A percentile compares a stretch with the other conserved stretches of the same genome.
Conservation (phyloP, 2,113 vertebrate genomes). For the Oostethus manadensis region DNA sequence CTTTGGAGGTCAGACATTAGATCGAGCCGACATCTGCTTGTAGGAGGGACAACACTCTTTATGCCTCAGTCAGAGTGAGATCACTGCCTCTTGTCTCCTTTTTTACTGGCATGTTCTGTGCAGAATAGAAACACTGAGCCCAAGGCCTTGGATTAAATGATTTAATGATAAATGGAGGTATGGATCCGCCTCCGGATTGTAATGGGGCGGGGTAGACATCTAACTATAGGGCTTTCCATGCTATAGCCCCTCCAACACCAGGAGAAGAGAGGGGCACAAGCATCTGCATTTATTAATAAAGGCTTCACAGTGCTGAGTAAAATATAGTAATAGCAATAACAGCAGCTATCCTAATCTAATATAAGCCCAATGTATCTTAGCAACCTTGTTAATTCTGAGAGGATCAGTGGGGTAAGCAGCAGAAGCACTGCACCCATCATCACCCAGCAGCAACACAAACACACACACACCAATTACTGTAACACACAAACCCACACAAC, state of each 20-base stretch:
- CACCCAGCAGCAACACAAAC: too few relatives aligned
- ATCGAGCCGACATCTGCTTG: conserved; percentile 43
- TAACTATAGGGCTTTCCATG: conserved; percentile 41
- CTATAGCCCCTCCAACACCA: conserved; percentile 22
- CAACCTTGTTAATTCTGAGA: conserved; percentile 77
- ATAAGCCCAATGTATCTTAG: conserved; percentile 77
- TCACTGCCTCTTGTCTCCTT: conserved; percentile 35
- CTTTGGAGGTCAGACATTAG: conserved; percentile 44
- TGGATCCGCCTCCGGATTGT: conserved; percentile 63
- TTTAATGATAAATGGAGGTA: conserved; percentile 65
- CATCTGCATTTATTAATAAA: conserved; percentile 74
- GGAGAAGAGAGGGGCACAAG: conserved; percentile 22
- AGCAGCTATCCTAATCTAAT: conserved; percentile 76
- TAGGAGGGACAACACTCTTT: conserved; percentile 44
- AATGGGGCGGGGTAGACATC: conserved; percentile 61
- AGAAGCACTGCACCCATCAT: conserved; percentile 65
- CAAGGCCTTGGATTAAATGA: conserved; percentile 61
- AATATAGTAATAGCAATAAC: conserved; percentile 78
- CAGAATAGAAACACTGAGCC: conserved; percentile 56
- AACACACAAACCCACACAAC: conserved; percentile 43
- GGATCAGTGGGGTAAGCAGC: conserved; percentile 64
- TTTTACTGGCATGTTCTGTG: conserved; percentile 51
- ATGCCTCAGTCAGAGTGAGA: conserved; percentile 43
- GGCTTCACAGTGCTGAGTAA: conserved; percentile 64
- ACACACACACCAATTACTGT: conserved; percentile 56